These are phyloP conservation scores for Microtus montanus DNA, from an alignment of 2,113 vertebrate species.

Conservation along the genomic window DNA sequence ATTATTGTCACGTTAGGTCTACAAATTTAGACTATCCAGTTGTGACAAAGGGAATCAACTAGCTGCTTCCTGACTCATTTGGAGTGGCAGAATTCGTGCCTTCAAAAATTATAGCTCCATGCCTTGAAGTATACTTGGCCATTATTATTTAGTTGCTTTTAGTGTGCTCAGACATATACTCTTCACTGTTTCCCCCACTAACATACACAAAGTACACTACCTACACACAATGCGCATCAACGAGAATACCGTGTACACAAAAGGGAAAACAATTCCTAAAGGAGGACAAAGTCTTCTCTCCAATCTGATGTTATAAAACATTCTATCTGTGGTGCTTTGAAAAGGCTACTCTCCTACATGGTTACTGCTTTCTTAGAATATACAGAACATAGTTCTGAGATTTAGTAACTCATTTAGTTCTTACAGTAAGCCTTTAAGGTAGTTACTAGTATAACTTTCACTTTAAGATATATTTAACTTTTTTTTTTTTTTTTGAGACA, in stretches of 20 bases:
- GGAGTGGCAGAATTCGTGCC: background rate
- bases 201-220: background rate
- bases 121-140: background rate
- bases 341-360: background rate
- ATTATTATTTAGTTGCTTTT: background rate
- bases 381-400: background rate
- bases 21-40: background rate
- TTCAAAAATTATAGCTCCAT: background rate
- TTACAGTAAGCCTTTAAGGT: background rate
- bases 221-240: background rate
- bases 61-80: background rate
- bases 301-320: background rate
- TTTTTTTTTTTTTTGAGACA: too few relatives aligned
- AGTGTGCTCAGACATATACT: background rate
- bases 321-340: background rate
- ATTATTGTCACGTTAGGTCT: background rate
- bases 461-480: background rate
- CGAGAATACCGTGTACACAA: background rate
- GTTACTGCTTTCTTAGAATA: background rate
- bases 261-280: conserved; percentile 34
- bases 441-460: background rate
- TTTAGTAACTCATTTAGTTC: background rate
- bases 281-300: conserved; percentile 11
- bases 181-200: background rate
- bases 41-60: conserved; percentile 21